A percentile compares a stretch with the other conserved stretches of the same genome.
These are phyloP conservation scores for Sanderia malayensis DNA, from an alignment of 30 jellyfish, hydroid and myxozoan species.

Conservation along the genomic window DNA sequence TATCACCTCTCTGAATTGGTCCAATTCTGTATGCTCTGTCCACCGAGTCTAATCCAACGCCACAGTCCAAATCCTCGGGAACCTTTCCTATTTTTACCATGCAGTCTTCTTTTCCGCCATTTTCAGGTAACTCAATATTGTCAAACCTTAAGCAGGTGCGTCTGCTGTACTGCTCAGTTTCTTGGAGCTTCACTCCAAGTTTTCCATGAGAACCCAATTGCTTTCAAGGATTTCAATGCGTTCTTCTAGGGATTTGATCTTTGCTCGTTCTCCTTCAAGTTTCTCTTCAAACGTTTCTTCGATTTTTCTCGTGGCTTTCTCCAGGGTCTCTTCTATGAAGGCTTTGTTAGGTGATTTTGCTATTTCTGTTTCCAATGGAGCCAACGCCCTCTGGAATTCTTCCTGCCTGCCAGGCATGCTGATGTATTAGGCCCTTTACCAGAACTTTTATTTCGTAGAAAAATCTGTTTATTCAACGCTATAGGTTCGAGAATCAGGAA, in stretches of 20 bases:
- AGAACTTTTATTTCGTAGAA: no score
- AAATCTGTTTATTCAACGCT: no score
- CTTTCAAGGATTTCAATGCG: conserved; percentile 15
- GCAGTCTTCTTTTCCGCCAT: conserved; percentile 13
- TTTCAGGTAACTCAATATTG: conserved; percentile 9
- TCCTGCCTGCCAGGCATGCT: conserved; percentile 21
- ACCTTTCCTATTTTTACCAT: conserved; percentile 8
- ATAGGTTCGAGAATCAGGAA: no score
- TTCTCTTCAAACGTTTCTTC: conserved; percentile 17
- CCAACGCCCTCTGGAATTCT: no score
- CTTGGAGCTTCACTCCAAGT: no score
- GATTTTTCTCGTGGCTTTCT: conserved; percentile 26
- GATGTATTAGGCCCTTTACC: no score
- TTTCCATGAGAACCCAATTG: conserved; percentile 14
- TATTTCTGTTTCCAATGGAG: no score
- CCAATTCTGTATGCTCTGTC: conserved; percentile 11
- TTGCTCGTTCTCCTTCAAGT: conserved; percentile 12
- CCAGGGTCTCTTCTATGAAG: conserved; percentile 24
- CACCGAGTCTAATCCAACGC: conserved; percentile 12
- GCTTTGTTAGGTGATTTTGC: no score
- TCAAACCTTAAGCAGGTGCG: conserved; percentile 13
- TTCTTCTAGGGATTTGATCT: conserved; percentile 9
- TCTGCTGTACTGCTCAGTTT: no score
- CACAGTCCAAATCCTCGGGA: conserved; percentile 11
- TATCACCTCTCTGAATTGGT: no score